Base-by-base conservation (phyloP, 2,797 vertebrate genomes). In the Periparus ater region DNA sequence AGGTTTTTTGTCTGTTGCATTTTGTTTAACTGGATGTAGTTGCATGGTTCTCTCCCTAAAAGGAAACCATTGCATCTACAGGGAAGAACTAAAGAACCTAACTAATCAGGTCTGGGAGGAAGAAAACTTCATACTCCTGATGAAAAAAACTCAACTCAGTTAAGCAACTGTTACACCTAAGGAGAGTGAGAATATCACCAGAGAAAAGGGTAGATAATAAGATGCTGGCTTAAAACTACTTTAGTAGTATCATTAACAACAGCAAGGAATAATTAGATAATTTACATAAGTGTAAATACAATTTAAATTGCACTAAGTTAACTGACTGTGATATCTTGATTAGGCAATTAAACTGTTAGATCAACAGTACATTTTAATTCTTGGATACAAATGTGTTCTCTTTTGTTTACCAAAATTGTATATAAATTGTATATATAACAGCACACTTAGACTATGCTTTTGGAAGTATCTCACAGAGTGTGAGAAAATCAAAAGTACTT, bases 401-500 rank as follows among this genome's bases (percentile, higher is more conserved):
- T 13, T 66, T 63, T 27, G 15, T 67, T 92, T 73, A 53, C 21
- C 26, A 13, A 22, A 30, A 76, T 15, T 26, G 21, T 77, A 47
- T 47, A 70, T n/a, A 53, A 82, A 63, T 9, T 60, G 18, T n/a
- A 34, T 12, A 13, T 32, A 3, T 14, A 79, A 26, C 17, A 48
- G 17, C 11, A 82, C 8, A 54, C 13, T 71, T 47, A 44, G 4
- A 17, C 25, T 19, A 40, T 7, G 26, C 27, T 85, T 79, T 95
- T 53, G 40, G 83, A 96, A 95, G 36, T 68, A 84, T 66, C 29
- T 92, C 63, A 40, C 21, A 36, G 53, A 48, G 60, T 21, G 38
- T 9, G 13, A 61, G 72, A 91, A 89, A 92, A 86, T 55, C 5
- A 85, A 72, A 96, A 94, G 38, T 45, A 71, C 51, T 94, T 80